phyloP scores from a whole-genome alignment of 2,888 invertebrate genomes.

The Mesoligia furuncula region DNA sequence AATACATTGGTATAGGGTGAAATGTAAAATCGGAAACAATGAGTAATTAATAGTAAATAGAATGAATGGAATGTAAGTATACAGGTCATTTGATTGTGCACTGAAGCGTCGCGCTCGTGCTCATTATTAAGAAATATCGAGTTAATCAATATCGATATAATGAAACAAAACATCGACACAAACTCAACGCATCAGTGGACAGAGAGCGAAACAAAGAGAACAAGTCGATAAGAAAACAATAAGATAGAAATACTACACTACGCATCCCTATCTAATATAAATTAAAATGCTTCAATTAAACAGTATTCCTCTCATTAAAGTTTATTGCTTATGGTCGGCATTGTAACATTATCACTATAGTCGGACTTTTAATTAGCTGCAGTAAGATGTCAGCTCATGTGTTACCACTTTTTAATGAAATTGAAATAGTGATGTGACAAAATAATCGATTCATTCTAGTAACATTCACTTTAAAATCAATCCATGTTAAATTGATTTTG shows the following conservation, averaged over 20 bases:
- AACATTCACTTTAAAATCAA: too few species aligned
- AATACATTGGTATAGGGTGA: slow-evolving; percentile 9
- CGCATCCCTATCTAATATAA: slow-evolving; percentile 26
- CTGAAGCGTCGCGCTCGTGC: slow-evolving; percentile 4
- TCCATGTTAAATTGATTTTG: too few species aligned
- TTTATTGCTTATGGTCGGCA: slow-evolving; percentile 23
- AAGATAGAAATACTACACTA: slow-evolving; percentile 41
- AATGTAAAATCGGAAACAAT: slow-evolving; percentile 15
- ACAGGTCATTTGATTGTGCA: slow-evolving; percentile 1
- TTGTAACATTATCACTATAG: not conserved
- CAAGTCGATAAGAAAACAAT: slow-evolving; percentile 2
- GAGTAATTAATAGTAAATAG: slow-evolving; percentile 6
- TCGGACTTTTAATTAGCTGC: too few species aligned
- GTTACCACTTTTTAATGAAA: too few species aligned
- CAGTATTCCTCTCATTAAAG: not conserved
- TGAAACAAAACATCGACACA: not conserved
- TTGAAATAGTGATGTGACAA: too few species aligned
- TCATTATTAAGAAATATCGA: not conserved
- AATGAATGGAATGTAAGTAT: slow-evolving; percentile 36
- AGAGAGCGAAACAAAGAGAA: slow-evolving; percentile 1
- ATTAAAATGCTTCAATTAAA: slow-evolving; percentile 23
- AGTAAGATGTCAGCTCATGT: too few species aligned
- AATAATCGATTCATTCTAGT: too few species aligned
- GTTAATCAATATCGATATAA: slow-evolving; percentile 10
- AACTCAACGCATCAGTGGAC: slow-evolving; percentile 18